phyloP scores from a whole-genome alignment of 2,888 invertebrate genomes.

The Microplitis deprimator region DNA sequence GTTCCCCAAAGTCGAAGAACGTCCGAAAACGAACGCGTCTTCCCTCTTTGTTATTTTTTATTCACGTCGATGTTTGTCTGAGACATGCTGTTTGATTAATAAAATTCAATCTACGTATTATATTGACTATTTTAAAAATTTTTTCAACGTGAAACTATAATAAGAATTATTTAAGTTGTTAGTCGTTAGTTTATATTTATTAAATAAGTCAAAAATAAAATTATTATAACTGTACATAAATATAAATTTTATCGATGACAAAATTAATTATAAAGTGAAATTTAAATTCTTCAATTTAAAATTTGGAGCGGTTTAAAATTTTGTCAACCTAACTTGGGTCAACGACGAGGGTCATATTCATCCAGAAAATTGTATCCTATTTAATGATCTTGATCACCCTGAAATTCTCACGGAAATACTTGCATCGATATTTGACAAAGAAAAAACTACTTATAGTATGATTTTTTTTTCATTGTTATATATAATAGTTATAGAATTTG shows the following conservation, averaged over 20 bases:
- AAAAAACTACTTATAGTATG: background rate
- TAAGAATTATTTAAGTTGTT: too few relatives aligned
- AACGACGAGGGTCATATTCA: slow-evolving; percentile 55
- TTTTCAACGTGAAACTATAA: too few relatives aligned
- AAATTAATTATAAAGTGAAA: background rate
- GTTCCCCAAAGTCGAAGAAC: slow-evolving; percentile 28
- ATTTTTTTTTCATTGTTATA: background rate
- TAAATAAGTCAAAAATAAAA: too few relatives aligned
- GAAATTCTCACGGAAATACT: slow-evolving; percentile 16
- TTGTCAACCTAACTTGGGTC: slow-evolving; percentile 54
- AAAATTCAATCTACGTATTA: background rate
- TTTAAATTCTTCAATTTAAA: background rate
- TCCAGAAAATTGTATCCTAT: slow-evolving; percentile 48
- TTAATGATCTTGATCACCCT: slow-evolving; percentile 7
- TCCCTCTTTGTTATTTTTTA: slow-evolving; percentile 32
- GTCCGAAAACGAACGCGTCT: slow-evolving; percentile 25
- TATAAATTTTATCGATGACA: background rate
- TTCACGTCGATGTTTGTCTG: slow-evolving; percentile 26
- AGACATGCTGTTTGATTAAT: slow-evolving; percentile 17
- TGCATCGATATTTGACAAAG: background rate
- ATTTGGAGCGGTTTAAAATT: slow-evolving; percentile 48
- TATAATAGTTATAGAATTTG: slow-evolving; percentile 3
- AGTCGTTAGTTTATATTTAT: too few relatives aligned
- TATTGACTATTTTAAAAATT: too few relatives aligned
- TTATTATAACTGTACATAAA: too few relatives aligned